Evolutionary conservation across 2,113 vertebrate species (phyloP), one percentile per base, ranked within the genome.

Genomic region (Menidia beryllina): DNA sequence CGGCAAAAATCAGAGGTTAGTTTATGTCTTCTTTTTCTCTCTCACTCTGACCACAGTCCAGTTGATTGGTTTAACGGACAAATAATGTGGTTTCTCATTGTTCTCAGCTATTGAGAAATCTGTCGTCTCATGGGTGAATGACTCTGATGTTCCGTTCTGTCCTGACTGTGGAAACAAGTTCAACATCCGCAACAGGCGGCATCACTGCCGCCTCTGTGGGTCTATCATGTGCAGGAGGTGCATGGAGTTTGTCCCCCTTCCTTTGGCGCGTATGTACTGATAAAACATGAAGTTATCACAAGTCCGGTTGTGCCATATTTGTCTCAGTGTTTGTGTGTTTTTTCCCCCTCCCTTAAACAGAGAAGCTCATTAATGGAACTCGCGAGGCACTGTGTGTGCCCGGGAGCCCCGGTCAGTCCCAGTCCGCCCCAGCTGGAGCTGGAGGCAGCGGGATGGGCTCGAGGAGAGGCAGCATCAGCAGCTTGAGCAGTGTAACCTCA

Each of bases 141-240:
- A 99, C 75, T 96, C 97, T 14, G 97, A 99, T 19, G 98, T 99
- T 71, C 98, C 98, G 0, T 98, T 98, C 87, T 99, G 98, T 79
- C 98, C 98, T 0, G 98, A 99, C 84, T 99, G 98, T 12, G 97
- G 98, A 51, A 96, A 68, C 81, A 97, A 96, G 79, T 99, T 99
- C 89, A 96, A 93, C 83, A 94, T 99, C 25, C 94, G 96, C 2
- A 97, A 97, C 90, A 86, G 98, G 12, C 96, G 97, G 7, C 98
- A 99, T 85, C 98, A 99, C 82, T 99, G 98, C 83, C 96, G 97
- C 19, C 96, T 99, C 6, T 99, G 98, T 2, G 98, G 98, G 0
- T 99, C 97, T 10, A 98, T 99, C 54, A 99, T 99, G 97, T 99
- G 98, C 87, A 95, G 93, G 89, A 96, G 92, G 72, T 99, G 98